phyloP scores from a whole-genome alignment of 2,113 vertebrate species.

The Phoxinus phoxinus region DNA sequence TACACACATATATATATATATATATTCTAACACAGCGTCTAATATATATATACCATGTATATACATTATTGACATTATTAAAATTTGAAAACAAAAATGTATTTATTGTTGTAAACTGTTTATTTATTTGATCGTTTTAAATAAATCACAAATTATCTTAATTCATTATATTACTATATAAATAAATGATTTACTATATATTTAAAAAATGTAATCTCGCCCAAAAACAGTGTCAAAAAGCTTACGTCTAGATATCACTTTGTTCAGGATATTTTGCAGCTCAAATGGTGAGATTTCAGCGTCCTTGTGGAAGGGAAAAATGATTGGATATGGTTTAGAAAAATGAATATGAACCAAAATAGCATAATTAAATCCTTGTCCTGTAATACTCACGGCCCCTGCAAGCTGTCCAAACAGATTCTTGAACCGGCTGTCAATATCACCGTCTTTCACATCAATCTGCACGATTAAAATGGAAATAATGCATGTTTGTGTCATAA shows the following conservation, averaged over 20 bases:
- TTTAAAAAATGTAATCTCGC: not conserved
- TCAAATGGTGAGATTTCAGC: slow-evolving; percentile 70
- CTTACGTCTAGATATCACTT: slow-evolving; percentile 66
- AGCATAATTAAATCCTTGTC: not conserved
- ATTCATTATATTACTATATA: not conserved
- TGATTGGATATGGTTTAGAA: not conserved
- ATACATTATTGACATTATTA: no score
- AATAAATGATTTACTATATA: not conserved
- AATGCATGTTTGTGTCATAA: not conserved
- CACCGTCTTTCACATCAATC: slow-evolving; percentile 60
- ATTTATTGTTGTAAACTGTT: not conserved
- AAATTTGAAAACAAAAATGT: no score
- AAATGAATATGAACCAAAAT: not conserved
- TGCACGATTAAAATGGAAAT: slow-evolving; percentile 21
- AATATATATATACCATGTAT: no score
- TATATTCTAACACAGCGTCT: no score
- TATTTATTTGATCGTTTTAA: not conserved
- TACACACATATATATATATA: no score
- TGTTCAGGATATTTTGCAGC: slow-evolving; percentile 71
- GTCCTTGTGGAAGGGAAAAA: slow-evolving; percentile 59
- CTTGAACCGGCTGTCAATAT: slow-evolving; percentile 64
- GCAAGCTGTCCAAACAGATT: slow-evolving; percentile 66
- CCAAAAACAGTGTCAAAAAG: not conserved
- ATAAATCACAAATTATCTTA: not conserved
- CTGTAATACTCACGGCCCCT: slow-evolving; percentile 61